Percentiles rank a stretch among this genome's conserved stretches.
Evolutionary conservation across 2,113 vertebrate genomes (phyloP).

Genomic region (Festucalex cinctus): DNA sequence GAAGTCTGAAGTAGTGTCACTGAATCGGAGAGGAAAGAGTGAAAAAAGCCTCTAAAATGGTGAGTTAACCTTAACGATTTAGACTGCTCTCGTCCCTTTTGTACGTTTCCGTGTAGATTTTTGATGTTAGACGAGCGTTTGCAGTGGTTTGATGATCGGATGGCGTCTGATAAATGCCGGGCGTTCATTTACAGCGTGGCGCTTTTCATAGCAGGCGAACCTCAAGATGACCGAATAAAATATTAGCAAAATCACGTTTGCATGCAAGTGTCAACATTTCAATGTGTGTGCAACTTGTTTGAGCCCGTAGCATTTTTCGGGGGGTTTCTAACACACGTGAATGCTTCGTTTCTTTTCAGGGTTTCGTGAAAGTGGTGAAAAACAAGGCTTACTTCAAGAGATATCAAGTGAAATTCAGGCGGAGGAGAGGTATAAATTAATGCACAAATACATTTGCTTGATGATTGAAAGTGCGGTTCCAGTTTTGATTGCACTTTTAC

Average conservation of each 20-base stretch:
- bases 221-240: background rate
- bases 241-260: too few relatives aligned
- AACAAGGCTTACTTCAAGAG: slow-evolving; percentile 98
- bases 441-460: too few relatives aligned
- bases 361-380: slow-evolving; percentile 98
- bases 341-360: slow-evolving; percentile 63
- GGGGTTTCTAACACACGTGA: background rate
- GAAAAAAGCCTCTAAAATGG: slow-evolving; percentile 40
- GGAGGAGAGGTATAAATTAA: slow-evolving; percentile 82
- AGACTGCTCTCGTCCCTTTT: accelerated
- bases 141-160: slow-evolving; percentile 2
- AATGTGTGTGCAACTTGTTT: background rate
- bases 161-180: slow-evolving; percentile 44
- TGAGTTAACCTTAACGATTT: slow-evolving; percentile 12
- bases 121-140: background rate
- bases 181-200: slow-evolving; percentile 56
- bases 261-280: background rate
- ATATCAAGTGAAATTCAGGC: slow-evolving; percentile 97
- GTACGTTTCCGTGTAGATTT: background rate
- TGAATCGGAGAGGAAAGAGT: background rate
- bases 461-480: too few relatives aligned
- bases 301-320: background rate
- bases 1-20: accelerated
- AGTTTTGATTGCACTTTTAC: too few relatives aligned
- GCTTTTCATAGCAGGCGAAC: slow-evolving; percentile 33